Evolutionary conservation across 2,888 invertebrate species (phyloP).

Genomic region (Thalpophila matura): DNA sequence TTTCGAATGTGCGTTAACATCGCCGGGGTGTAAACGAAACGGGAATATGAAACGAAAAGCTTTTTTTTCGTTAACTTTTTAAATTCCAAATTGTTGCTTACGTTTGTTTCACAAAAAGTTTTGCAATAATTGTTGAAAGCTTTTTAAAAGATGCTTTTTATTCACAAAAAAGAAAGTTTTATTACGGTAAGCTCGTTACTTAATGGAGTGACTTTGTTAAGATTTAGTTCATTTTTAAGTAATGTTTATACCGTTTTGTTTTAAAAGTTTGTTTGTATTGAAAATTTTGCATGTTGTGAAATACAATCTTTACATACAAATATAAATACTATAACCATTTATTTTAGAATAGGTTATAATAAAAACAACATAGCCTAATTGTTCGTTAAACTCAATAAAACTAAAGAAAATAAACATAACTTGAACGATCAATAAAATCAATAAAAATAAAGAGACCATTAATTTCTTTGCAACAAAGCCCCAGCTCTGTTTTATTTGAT

Average conservation of each 20-base stretch:
- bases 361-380: not conserved
- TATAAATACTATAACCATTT: not conserved
- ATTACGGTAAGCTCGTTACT: slow-evolving; percentile 43
- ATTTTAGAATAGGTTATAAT: no score
- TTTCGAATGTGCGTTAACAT: not conserved
- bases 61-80: slow-evolving; percentile 21
- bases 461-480: not conserved
- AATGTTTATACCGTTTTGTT: slow-evolving; percentile 20
- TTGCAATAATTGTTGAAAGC: slow-evolving; percentile 39
- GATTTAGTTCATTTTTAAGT: slow-evolving; percentile 27
- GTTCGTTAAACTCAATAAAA: not conserved
- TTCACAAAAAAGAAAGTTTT: slow-evolving; percentile 63
- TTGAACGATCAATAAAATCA: slow-evolving; percentile 1
- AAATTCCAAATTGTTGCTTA: slow-evolving; percentile 10
- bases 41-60: slow-evolving; percentile 33
- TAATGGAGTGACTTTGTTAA: slow-evolving; percentile 38
- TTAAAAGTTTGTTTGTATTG: not conserved
- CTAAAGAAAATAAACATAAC: not conserved
- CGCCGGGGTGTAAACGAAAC: slow-evolving; percentile 17
- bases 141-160: slow-evolving; percentile 37
- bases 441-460: slow-evolving; percentile 10
- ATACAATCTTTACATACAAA: not conserved
- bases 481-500: slow-evolving; percentile 16
- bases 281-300: slow-evolving; percentile 12
- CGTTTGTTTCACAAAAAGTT: slow-evolving; percentile 31